Conservation (phyloP, 2,113 vertebrate genomes). For the Sinocyclocheilus grahami region DNA sequence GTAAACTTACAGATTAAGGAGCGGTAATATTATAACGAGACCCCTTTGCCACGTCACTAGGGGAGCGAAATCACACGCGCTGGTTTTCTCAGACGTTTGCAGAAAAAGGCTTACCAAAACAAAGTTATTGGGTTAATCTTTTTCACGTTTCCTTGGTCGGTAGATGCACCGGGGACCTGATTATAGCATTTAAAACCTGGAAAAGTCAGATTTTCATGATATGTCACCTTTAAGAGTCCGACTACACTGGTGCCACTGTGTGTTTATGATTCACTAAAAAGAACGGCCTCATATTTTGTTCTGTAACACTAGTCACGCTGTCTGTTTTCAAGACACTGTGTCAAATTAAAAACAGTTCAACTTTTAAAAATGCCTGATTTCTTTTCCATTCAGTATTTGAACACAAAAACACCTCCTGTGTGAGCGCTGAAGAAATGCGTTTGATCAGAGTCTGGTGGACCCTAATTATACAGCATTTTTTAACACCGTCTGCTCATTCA, state of each 20-base stretch:
- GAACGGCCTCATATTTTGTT: neutral
- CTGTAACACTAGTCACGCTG: neutral
- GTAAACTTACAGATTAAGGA: no score
- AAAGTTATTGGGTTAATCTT: no score
- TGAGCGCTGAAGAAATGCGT: neutral
- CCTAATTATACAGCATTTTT: neutral
- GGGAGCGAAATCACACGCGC: no score
- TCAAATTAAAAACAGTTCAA: neutral
- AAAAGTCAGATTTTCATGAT: no score
- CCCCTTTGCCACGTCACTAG: no score
- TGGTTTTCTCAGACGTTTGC: no score
- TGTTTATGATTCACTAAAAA: neutral
- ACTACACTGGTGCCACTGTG: neutral
- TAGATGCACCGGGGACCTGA: no score
- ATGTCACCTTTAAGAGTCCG: no score
- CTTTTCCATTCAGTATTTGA: neutral
- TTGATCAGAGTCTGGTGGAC: neutral
- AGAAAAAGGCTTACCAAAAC: no score
- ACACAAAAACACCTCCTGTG: neutral
- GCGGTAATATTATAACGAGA: no score
- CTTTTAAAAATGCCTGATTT: neutral
- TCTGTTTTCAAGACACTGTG: neutral
- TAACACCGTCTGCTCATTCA: neutral
- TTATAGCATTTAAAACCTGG: no score
- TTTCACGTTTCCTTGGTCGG: no score